Evolutionary conservation across 1,140 invertebrate species (phyloP), one percentile per base, ranked within the genome.

Genomic region (Planococcus citri): DNA sequence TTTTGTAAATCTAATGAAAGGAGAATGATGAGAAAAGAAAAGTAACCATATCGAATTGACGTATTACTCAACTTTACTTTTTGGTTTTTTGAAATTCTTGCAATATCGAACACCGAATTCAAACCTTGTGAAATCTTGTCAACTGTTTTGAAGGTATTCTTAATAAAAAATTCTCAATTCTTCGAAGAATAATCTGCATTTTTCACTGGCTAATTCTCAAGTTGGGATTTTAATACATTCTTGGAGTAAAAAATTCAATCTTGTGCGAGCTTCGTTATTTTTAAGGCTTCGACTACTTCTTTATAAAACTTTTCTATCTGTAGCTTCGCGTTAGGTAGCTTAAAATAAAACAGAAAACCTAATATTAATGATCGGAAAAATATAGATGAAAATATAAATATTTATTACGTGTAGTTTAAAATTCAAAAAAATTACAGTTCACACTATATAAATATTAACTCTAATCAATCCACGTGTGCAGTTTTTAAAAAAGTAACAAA

Each of bases 291-390:
- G 41, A 51, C n/a, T 51, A 51, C 41, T 51, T 51, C 41, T 51
- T 51, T 33, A 51, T 9, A 17, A 9, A 51, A 51, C n/a, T 20
- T 51, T 51, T 51, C 41, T 51, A 51, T 51, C 41, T 51, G 41
- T 51, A 51, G 41, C 41, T 51, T 51, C 41, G 41, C 12, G 29
- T 33, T 51, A 51, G 14, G 17, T 51, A 51, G 41, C 41, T 51
- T 51, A 51, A 51, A 51, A 51, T 51, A 51, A 51, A 51, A 51
- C 29, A 51, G 41, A 51, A 51, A 51, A 51, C 41, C n/a, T 51
- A n/a, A 17, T 20, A 51, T 51, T 51, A 51, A 51, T 51, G 17
- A 51, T 20, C 17, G 12, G 41, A 51, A 51, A 17, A 51, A 51
- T 33, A 33, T 33, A 3, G 2, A 51, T 51, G 41, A 17, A 51